Conservation (phyloP, 2,888 invertebrate species). For the Neoitamus cyanurus region DNA sequence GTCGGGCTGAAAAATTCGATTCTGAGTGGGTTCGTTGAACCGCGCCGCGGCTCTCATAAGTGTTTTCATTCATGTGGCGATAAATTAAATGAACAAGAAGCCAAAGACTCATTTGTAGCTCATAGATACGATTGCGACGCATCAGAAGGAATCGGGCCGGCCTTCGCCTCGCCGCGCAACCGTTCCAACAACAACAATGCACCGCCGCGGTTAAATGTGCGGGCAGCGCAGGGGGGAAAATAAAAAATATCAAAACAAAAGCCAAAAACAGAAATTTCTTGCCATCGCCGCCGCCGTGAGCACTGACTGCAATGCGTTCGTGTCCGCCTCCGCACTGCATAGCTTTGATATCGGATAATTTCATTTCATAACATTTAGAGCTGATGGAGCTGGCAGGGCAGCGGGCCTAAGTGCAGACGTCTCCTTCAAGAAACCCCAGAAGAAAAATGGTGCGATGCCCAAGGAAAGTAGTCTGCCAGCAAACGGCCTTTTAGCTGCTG, state of each 20-base stretch:
- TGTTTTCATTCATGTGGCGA: constrained; percentile 43
- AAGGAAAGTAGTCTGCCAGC: neutral
- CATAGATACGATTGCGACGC: constrained; percentile 38
- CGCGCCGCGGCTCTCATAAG: constrained; percentile 15
- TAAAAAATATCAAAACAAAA: constrained; percentile 39
- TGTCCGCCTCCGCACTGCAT: constrained; percentile 20
- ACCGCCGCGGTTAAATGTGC: neutral
- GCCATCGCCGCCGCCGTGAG: neutral
- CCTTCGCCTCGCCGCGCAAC: neutral
- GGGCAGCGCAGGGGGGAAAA: neutral
- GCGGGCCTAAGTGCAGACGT: neutral
- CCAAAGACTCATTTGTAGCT: constrained; percentile 22
- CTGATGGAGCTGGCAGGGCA: neutral
- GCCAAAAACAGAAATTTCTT: constrained; percentile 32
- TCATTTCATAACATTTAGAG: constrained; percentile 36
- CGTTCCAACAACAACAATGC: neutral
- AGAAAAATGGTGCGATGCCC: neutral
- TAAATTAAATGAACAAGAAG: constrained; percentile 42
- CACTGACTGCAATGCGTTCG: constrained; percentile 9
- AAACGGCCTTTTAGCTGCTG: neutral
- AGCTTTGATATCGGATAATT: constrained; percentile 32
- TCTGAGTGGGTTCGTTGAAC: constrained; percentile 35
- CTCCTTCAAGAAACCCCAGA: neutral
- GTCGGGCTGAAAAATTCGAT: constrained; percentile 17
- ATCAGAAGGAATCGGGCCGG: neutral